These are phyloP conservation scores for Eulithis prunata DNA, from an alignment of 2,888 invertebrate genomes.

Conservation along the genomic window DNA sequence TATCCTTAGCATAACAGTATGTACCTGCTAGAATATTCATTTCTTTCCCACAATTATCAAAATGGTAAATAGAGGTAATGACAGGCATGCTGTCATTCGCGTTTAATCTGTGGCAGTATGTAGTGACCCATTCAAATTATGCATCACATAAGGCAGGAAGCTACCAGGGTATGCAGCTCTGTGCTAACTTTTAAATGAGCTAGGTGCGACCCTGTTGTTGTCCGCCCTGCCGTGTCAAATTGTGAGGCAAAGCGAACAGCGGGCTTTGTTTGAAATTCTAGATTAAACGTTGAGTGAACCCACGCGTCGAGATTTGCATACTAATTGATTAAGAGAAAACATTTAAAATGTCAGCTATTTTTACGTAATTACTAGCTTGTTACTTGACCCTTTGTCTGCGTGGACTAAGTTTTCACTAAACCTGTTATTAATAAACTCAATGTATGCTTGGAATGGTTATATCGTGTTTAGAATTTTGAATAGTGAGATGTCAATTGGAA, in stretches of 20 bases:
- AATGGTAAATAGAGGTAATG: no score
- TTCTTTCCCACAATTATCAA: no score
- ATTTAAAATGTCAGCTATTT: background rate
- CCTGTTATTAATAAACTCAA: no score
- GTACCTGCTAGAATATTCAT: no score
- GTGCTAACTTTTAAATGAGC: constrained; percentile 23
- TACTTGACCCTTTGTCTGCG: no score
- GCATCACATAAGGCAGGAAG: constrained; percentile 25
- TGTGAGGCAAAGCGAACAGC: constrained; percentile 41
- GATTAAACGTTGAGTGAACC: constrained; percentile 13
- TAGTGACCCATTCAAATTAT: background rate
- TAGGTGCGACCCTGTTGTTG: constrained; percentile 39
- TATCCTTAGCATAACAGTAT: no score
- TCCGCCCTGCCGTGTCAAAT: constrained; percentile 46
- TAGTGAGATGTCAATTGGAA: no score
- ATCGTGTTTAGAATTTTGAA: no score
- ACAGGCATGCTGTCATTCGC: no score
- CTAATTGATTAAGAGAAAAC: background rate
- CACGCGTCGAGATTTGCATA: constrained; percentile 19
- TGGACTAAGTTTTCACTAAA: no score
- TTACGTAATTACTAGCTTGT: background rate
- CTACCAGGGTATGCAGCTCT: constrained; percentile 35
- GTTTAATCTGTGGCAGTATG: no score
- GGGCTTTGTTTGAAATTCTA: constrained; percentile 38
- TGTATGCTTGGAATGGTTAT: no score